Percentiles rank a stretch among this genome's conserved stretches.
Conservation (phyloP, 2,113 vertebrate species). For the Pseudorhombus dupliciocellatus region DNA sequence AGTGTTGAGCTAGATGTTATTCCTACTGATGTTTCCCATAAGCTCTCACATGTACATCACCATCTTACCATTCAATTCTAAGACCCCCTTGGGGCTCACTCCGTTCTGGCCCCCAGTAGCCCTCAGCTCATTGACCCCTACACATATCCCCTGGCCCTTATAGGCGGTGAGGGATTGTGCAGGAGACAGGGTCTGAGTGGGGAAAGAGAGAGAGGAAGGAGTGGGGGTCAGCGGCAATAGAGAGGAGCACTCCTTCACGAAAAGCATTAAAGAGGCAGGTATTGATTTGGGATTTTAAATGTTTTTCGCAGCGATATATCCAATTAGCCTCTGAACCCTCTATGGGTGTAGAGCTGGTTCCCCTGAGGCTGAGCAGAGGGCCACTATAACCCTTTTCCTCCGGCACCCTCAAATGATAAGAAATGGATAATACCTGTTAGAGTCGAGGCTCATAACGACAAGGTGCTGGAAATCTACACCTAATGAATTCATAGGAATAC, state of each 20-base stretch:
- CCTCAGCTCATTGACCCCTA: slow-evolving; percentile 71
- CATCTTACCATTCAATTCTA: slow-evolving; percentile 59
- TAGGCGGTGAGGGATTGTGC: slow-evolving; percentile 71
- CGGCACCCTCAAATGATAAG: slow-evolving; percentile 54
- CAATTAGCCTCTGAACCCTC: slow-evolving; percentile 83
- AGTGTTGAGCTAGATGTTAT: slow-evolving; percentile 51
- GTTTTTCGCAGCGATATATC: slow-evolving; percentile 81
- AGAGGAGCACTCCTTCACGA: slow-evolving; percentile 77
- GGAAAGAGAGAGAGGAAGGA: not conserved
- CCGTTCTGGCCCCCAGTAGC: slow-evolving; percentile 56
- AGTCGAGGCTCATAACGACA: slow-evolving; percentile 42
- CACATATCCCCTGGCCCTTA: slow-evolving; percentile 60
- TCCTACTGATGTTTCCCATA: slow-evolving; percentile 43
- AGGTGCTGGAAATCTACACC: slow-evolving; percentile 26
- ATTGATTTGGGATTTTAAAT: slow-evolving; percentile 84
- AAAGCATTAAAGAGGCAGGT: slow-evolving; percentile 82
- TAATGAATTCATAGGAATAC: slow-evolving; percentile 19
- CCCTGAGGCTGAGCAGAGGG: slow-evolving; percentile 58
- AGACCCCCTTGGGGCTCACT: slow-evolving; percentile 67
- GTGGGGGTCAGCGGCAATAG: slow-evolving; percentile 61
- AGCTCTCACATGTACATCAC: slow-evolving; percentile 61
- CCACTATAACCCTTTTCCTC: slow-evolving; percentile 55
- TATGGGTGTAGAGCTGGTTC: slow-evolving; percentile 68
- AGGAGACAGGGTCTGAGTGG: slow-evolving; percentile 53
- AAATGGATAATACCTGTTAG: slow-evolving; percentile 71